Evolutionary conservation across 2,113 vertebrate genomes (phyloP), one percentile per base, ranked within the genome.

Genomic region (Xerus inauris): DNA sequence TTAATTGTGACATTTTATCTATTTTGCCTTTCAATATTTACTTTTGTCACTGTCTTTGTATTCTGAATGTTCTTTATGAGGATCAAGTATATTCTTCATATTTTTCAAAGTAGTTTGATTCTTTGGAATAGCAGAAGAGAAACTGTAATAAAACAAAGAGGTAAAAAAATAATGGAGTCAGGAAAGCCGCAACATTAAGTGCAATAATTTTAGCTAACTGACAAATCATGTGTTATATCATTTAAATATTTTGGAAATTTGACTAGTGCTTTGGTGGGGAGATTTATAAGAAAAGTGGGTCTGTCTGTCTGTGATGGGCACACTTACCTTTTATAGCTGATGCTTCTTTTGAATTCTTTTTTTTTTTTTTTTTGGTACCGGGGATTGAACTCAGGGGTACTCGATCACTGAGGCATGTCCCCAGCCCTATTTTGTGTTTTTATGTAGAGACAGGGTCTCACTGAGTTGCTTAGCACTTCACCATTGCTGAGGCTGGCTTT

Each of bases 241-340:
- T 89, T 72, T 65, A 24, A 87, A 79, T 84, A 80, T 80, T 90
- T 94, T 77, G 3, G 13, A 71, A 80, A 79, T 81, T 76, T 84
- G 28, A 65, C 40, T 77, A 65, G 54, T 38, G 72, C 1, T 40
- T 95, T 30, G n/a, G 69, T 3, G 30, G 1, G 32, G 26, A 88
- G 8, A 38, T 69, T 89, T 73, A 40, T 76, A 30, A 42, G 35
- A 54, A 17, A 54, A 1, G 9, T 40, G 28, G 6, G 1, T 85
- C 28, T 82, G 3, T 73, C 72, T 69, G 5, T 75, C 19, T 42
- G 12, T 64, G 8, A 90, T 30, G 47, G 14, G 16, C 1, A 76
- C 0, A 11, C 14, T 45, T 76, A 35, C 7, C 1, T 20, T 86
- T 69, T 65, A n/a, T 24, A 72, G 2, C 14, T 24, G 13, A 38